Conservation (phyloP, 2,113 vertebrate genomes). For the Bungarus multicinctus region DNA sequence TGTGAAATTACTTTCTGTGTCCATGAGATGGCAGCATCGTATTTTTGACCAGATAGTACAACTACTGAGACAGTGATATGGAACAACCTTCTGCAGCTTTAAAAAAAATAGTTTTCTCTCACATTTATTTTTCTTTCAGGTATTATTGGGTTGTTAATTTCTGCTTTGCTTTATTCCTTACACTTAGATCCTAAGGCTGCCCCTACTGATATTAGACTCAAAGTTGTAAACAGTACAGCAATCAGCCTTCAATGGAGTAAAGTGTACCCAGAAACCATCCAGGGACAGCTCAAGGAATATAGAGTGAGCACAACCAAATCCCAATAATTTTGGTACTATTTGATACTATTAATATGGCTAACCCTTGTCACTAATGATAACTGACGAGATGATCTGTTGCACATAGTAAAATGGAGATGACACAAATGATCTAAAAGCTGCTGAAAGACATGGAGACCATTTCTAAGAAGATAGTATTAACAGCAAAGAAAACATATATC, state of each 20-base stretch:
- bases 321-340: not conserved
- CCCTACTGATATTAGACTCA: slow-evolving; percentile 82
- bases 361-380: not conserved
- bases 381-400: not conserved
- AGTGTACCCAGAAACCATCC: slow-evolving; percentile 82
- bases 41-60: not conserved
- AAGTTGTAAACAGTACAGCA: slow-evolving; percentile 83
- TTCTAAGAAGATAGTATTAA: not conserved
- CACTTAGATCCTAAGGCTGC: slow-evolving; percentile 83
- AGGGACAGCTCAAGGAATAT: slow-evolving; percentile 93
- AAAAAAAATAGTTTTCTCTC: not conserved
- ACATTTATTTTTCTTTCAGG: not conserved
- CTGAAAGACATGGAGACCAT: no score
- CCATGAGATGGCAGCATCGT: slow-evolving; percentile 12
- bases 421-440: not conserved
- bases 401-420: slow-evolving; percentile 26
- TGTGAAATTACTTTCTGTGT: not conserved
- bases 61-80: accelerated
- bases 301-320: slow-evolving; percentile 75
- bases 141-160: accelerated
- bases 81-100: not conserved
- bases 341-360: slow-evolving; percentile 37
- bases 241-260: slow-evolving; percentile 84
- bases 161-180: slow-evolving; percentile 37
- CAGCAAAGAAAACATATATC: not conserved